Evolutionary conservation across 2,113 vertebrate genomes (phyloP).

Genomic region (Ovibos moschatus): DNA sequence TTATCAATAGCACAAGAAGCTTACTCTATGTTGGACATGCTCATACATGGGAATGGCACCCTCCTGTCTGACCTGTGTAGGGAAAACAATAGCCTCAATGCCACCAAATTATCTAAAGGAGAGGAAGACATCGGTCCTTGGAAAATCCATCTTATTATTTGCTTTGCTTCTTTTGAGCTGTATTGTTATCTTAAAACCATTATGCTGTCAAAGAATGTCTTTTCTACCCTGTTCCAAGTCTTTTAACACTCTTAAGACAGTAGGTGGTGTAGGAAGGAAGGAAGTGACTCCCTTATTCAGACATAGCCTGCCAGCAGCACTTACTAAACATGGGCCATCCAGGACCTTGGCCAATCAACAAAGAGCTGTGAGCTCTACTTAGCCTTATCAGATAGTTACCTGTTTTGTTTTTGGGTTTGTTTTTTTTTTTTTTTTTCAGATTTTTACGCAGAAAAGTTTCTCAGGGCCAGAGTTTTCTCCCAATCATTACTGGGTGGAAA

Average conservation of each 20-base stretch:
- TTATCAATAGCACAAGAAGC: background rate
- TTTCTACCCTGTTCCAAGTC: conserved; percentile 64
- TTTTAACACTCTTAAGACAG: conserved; percentile 69
- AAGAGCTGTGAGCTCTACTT: background rate
- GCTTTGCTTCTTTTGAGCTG: conserved; percentile 46
- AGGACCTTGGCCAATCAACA: conserved; percentile 40
- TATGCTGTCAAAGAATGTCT: conserved; percentile 69
- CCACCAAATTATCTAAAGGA: conserved; percentile 49
- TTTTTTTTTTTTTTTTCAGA: background rate
- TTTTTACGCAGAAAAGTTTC: background rate
- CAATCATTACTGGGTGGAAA: background rate
- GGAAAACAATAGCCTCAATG: background rate
- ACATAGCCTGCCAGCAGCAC: conserved; percentile 58
- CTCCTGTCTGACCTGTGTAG: background rate
- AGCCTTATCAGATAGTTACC: background rate
- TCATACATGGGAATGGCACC: background rate
- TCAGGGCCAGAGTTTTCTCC: background rate
- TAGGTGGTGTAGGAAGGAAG: conserved; percentile 56
- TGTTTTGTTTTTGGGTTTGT: background rate
- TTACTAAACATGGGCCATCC: conserved; percentile 44
- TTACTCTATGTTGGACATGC: background rate
- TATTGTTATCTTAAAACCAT: conserved; percentile 70
- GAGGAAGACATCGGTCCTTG: conserved; percentile 54
- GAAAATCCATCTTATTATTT: conserved; percentile 57
- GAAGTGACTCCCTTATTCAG: conserved; percentile 58